Base-by-base conservation (phyloP, 2,113 vertebrate genomes). In the Corapipo altera region DNA sequence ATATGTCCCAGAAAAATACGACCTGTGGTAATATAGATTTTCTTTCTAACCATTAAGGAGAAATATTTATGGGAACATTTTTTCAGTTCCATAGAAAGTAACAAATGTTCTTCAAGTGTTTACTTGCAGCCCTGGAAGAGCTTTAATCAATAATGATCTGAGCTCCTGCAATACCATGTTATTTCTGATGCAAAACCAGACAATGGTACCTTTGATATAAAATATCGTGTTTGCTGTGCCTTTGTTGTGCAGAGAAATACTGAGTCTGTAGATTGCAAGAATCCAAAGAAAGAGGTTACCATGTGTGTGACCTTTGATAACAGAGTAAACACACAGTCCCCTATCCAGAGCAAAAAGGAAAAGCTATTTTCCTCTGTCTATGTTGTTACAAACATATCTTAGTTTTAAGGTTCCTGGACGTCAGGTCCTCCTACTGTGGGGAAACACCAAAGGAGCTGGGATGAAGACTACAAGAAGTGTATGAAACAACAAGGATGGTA, bases 301-400 rank as follows among this genome's bases (percentile, higher is more conserved):
- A 3, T 8, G 18, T 35, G 16, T 7, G 9, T 23, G 39, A 76
- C 28, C 4, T 76, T 54, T 16, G 26, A 43, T 57, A 52, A 65
- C 7, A 87, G 69, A 54, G 51, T 12, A 55, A 0, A 0, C 16
- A 62, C 7, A 3, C 0, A 43, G 17, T 33, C 27, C 32, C 8
- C n/a, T 32, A 64, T 24, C 41, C 12, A 76, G 39, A 32, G 33
- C 24, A 83, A 30, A 52, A 51, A 41, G 12, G 2, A 37, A 51
- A n/a, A 43, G 13, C 7, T 57, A 1, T 69, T 85, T 77, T 28
- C 35, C 27, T 48, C 58, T 69, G 20, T 12, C 11, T 3, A 0
- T 26, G 17, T 16, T 77, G 15, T 52, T 74, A 51, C 49, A 64
- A 46, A 19, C 14, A 64, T 20, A 16, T 54, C 14, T 20, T 37